phyloP scores from a whole-genome alignment of 2,888 invertebrate genomes.

The Heliconius sara region DNA sequence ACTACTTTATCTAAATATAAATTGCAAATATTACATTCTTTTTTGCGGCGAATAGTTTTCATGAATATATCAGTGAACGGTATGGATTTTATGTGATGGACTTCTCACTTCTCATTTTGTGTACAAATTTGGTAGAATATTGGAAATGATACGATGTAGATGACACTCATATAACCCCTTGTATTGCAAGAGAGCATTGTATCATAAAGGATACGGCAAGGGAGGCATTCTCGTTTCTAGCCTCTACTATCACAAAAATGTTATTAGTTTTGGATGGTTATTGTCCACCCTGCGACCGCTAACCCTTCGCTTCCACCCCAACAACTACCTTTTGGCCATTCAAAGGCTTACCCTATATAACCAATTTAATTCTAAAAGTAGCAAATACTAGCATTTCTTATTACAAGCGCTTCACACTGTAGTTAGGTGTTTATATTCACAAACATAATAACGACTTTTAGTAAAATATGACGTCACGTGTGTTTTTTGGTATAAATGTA shows the following conservation, averaged over 20 bases:
- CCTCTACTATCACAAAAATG: conserved; percentile 80
- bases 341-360: conserved; percentile 50
- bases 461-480: neutral
- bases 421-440: neutral
- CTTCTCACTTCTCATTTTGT: conserved; percentile 23
- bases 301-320: conserved; percentile 67
- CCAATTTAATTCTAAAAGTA: conserved; percentile 49
- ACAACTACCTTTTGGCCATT: conserved; percentile 55
- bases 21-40: neutral
- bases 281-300: conserved; percentile 71
- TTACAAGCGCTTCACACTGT: neutral
- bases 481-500: neutral
- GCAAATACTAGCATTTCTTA: conserved; percentile 6
- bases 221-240: conserved; percentile 69
- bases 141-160: conserved; percentile 59
- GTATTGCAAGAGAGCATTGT: conserved; percentile 39
- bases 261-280: conserved; percentile 82
- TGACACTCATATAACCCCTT: conserved; percentile 66
- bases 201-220: conserved; percentile 69
- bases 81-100: conserved; percentile 9
- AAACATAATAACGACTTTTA: neutral
- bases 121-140: conserved; percentile 50
- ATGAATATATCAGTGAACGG: neutral
- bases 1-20: neutral
- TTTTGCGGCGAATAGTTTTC: neutral